Base-by-base conservation (phyloP, 2,113 vertebrate genomes). In the Nibea albiflora region DNA sequence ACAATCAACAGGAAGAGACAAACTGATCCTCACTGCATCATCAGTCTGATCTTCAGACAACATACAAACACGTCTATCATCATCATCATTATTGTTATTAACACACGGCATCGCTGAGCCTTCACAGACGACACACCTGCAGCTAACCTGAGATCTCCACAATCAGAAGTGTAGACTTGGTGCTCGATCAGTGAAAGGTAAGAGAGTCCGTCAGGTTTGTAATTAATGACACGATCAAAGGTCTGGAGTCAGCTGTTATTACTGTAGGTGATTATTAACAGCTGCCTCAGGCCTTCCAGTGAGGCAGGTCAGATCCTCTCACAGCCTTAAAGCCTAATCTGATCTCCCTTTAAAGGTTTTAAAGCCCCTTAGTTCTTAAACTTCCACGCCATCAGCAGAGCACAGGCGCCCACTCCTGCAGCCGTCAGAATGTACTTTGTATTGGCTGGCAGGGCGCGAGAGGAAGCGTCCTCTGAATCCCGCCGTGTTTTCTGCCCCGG, bases 351-450 rank as follows among this genome's bases (percentile, higher is more conserved):
- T 74, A 63, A 78, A 58, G 42, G 22, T 62, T 47, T 81, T 77
- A 80, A 72, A 67, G 68, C 28, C 14, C 49, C 28, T 93, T 85
- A 93, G 24, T 91, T 65, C 70, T 81, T 94, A 17, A 91, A 78
- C 88, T 61, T 95, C 92, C 92, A 94, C 4, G 80, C 92, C 62
- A 93, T 2, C 65, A 95, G 64, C 61, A 93, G 72, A 1, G 89
- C 92, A 65, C 76, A 84, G 67, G 81, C 79, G 1, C 77, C 88
- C 35, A 95, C 73, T 28, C 85, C 93, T 65, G 86, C 90, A 46
- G 89, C 94, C 1, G 80, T 78, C 73, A 92, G n/a, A 66, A 92
- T 7, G 46, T 88, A 88, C 78, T 92, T 88, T 39, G 71, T 62
- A 4, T 82, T 85, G n/a, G 56, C 4, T 2, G n/a, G 5, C 19